Conservation (phyloP, 2,888 invertebrate genomes). For the Agrotis segetum region DNA sequence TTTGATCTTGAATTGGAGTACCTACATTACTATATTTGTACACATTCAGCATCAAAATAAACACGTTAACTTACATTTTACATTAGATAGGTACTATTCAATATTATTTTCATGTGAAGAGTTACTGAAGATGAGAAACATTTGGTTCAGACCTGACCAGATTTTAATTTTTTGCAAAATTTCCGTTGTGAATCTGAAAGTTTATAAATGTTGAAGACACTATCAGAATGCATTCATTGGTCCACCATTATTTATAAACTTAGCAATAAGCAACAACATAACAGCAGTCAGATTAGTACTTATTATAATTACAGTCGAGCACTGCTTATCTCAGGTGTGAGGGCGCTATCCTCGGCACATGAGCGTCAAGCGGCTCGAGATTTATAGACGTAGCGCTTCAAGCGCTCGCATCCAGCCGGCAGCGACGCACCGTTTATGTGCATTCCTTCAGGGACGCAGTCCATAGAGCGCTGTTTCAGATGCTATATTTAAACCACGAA, state of each 20-base stretch:
- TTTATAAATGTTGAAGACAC: not conserved
- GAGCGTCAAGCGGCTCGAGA: constrained; percentile 26
- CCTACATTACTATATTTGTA: not conserved
- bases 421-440: constrained; percentile 32
- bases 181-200: not conserved
- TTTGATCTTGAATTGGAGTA: not conserved
- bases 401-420: constrained; percentile 23
- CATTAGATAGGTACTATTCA: not conserved
- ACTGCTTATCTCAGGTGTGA: not conserved
- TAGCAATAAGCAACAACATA: not conserved
- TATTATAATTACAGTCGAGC: not conserved
- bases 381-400: constrained; percentile 31
- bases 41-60: not conserved
- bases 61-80: not conserved
- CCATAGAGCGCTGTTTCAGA: constrained; percentile 13
- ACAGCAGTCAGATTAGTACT: not conserved
- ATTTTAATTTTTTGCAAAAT: not conserved
- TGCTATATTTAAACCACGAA: constrained; percentile 34
- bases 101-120: not conserved
- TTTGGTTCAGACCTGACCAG: not conserved
- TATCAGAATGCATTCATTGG: not conserved
- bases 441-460: constrained; percentile 44
- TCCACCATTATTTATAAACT: not conserved
- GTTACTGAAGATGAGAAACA: not conserved
- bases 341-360: constrained; percentile 16